Evolutionary conservation across 1,140 invertebrate species (phyloP).

Genomic region (Diabrotica undecimpunctata): DNA sequence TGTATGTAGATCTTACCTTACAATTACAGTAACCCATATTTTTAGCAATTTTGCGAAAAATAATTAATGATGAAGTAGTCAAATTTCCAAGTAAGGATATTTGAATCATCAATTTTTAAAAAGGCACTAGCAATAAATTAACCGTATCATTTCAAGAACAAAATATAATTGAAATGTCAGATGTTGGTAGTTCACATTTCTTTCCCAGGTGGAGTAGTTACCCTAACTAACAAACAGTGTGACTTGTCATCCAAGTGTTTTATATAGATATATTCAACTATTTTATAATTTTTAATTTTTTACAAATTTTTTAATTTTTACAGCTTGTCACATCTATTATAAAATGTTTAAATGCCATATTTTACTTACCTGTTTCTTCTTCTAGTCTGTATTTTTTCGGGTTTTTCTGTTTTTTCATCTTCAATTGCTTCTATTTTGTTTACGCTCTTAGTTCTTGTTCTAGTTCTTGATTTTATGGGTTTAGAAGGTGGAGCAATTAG

Average conservation of each 20-base stretch:
- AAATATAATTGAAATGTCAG: no score
- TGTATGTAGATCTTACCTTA: no score
- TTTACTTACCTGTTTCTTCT: constrained; percentile 13
- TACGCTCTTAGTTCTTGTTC: constrained; percentile 30
- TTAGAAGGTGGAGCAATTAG: constrained; percentile 36
- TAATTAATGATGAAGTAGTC: no score
- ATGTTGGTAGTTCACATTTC: no score
- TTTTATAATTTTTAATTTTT: not conserved
- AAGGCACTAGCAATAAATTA: no score
- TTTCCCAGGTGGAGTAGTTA: no score
- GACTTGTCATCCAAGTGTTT: not conserved
- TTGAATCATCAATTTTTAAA: no score
- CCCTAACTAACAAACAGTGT: no score
- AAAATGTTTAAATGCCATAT: not conserved
- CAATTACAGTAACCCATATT: no score
- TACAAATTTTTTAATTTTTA: not conserved
- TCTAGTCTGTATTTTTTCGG: constrained; percentile 21
- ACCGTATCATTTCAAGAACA: no score
- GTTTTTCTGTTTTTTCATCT: constrained; percentile 13
- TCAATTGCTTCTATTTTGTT: constrained; percentile 23
- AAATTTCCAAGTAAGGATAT: no score
- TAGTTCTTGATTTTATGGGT: constrained; percentile 34
- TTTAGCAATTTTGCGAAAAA: no score
- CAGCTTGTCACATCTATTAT: not conserved
- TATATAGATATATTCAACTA: not conserved